phyloP scores from a whole-genome alignment of 2,797 vertebrate species.

The Syngnathus acus region DNA sequence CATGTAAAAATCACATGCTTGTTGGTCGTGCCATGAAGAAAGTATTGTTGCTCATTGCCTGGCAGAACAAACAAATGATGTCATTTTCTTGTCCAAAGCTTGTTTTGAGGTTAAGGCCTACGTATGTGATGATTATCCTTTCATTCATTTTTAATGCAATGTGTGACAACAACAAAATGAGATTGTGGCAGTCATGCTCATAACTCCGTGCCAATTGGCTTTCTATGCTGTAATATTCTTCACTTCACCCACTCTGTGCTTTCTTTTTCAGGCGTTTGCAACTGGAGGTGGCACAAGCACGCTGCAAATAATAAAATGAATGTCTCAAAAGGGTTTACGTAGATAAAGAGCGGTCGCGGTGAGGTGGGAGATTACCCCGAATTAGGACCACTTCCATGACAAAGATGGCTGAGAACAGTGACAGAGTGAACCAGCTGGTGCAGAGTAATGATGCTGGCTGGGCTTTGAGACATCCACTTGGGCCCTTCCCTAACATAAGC shows the following conservation, averaged over 20 bases:
- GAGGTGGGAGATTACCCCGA: neutral
- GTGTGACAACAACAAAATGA: neutral
- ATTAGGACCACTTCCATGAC: neutral
- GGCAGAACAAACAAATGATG: neutral
- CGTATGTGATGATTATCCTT: constrained; percentile 2
- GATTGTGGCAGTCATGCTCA: neutral
- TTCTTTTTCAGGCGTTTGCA: neutral
- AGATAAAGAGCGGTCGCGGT: neutral
- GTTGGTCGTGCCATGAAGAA: constrained; percentile 11
- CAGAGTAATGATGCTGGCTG: neutral
- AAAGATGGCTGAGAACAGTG: neutral
- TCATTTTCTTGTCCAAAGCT: neutral
- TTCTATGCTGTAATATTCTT: neutral
- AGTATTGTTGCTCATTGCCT: neutral
- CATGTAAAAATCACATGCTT: constrained; percentile 25
- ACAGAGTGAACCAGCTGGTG: neutral
- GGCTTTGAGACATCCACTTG: neutral
- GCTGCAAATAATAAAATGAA: neutral
- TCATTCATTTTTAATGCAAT: neutral
- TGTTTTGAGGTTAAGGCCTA: constrained; percentile 1
- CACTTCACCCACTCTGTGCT: neutral
- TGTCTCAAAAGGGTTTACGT: neutral
- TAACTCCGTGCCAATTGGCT: neutral
- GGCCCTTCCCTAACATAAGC: neutral
- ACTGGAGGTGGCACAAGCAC: neutral